Evolutionary conservation across 2,113 vertebrate species (phyloP).

Genomic region (Fregata magnificens): DNA sequence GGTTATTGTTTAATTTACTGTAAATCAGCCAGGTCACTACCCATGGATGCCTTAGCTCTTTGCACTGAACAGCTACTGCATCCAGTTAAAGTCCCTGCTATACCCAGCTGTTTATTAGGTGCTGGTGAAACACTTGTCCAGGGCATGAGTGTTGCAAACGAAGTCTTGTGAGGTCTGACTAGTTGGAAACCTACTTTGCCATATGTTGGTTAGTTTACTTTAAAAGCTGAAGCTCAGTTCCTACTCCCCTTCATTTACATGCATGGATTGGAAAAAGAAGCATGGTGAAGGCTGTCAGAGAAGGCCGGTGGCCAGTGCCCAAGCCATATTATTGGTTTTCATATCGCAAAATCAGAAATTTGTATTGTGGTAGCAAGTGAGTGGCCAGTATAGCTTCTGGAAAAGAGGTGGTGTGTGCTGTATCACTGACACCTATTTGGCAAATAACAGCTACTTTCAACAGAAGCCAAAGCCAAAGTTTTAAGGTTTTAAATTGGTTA

Average conservation of each 20-base stretch:
- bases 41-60: not conserved
- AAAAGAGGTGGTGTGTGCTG: not conserved
- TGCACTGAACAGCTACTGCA: not conserved
- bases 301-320: not conserved
- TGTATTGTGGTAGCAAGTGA: not conserved
- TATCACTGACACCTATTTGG: not conserved
- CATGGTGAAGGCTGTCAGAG: not conserved
- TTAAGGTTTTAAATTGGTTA: not conserved
- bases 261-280: not conserved
- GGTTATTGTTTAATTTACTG: not conserved
- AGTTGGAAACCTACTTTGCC: not conserved
- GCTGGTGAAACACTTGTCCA: not conserved
- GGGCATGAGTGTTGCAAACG: not conserved
- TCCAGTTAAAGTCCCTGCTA: not conserved
- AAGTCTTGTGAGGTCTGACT: not conserved
- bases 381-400: not conserved
- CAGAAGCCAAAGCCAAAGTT: not conserved
- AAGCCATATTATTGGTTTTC: not conserved
- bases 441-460: not conserved
- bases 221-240: not conserved
- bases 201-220: not conserved
- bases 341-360: not conserved
- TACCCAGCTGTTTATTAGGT: not conserved
- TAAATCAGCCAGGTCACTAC: not conserved
- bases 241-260: not conserved